These are phyloP conservation scores for Nannospalax galili DNA, from an alignment of 2,113 vertebrate species.

Conservation along the genomic window DNA sequence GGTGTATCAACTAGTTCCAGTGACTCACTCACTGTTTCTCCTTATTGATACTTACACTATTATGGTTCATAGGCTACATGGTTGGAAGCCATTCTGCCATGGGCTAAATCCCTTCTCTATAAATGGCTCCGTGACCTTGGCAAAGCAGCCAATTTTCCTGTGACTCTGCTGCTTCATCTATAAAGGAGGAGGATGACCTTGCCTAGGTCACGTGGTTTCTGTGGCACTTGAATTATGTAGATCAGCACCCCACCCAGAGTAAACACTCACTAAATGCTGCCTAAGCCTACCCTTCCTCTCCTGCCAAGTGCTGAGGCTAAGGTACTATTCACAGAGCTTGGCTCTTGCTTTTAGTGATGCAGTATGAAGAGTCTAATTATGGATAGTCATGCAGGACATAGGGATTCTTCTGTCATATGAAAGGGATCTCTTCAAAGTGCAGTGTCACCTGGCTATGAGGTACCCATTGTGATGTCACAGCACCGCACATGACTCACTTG, in stretches of 20 bases:
- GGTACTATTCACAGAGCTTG: too few relatives aligned
- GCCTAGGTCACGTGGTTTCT: neutral
- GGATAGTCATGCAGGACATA: too few relatives aligned
- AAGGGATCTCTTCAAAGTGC: neutral
- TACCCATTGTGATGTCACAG: neutral
- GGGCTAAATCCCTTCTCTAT: neutral
- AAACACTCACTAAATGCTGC: neutral
- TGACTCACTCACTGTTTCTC: neutral
- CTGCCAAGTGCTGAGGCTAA: neutral
- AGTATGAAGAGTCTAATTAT: too few relatives aligned
- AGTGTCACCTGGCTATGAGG: neutral
- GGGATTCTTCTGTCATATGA: too few relatives aligned
- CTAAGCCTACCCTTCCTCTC: too few relatives aligned
- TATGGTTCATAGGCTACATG: neutral
- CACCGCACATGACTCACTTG: neutral
- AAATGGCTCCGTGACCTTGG: neutral
- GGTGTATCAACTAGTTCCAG: neutral
- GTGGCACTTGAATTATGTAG: neutral
- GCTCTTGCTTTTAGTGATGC: too few relatives aligned
- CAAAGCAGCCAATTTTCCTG: neutral
- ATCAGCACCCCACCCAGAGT: neutral
- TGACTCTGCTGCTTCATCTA: neutral
- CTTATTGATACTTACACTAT: neutral
- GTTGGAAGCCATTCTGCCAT: neutral
- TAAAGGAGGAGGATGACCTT: neutral